Conservation (phyloP, 1,140 invertebrate genomes). For the Ruditapes philippinarum region DNA sequence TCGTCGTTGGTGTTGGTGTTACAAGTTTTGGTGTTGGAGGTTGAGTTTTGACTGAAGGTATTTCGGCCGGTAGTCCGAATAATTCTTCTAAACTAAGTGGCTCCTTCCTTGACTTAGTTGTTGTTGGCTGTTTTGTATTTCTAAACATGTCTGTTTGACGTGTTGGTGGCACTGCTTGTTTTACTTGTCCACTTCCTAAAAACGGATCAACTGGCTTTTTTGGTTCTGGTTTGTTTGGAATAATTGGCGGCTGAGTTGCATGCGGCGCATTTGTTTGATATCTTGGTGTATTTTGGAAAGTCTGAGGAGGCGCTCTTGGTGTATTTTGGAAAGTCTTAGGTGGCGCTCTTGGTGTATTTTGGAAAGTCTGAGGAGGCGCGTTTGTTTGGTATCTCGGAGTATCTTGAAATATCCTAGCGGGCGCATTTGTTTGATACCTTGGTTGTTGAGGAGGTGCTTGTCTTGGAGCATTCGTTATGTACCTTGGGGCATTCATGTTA, state of each 20-base stretch:
- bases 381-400: too few species aligned
- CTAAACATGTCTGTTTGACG: constrained; percentile 1
- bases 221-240: neutral
- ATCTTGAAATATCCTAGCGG: too few species aligned
- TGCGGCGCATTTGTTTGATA: neutral
- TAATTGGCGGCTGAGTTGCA: neutral
- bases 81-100: too few species aligned
- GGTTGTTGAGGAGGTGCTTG: too few species aligned
- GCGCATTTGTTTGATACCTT: too few species aligned
- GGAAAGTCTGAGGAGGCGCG: too few species aligned
- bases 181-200: neutral
- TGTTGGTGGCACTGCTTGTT: neutral
- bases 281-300: neutral
- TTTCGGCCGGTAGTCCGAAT: too few species aligned
- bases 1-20: neutral
- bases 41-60: too few species aligned
- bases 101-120: too few species aligned
- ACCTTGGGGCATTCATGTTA: neutral
- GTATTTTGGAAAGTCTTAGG: neutral
- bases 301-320: neutral
- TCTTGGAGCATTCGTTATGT: neutral
- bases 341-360: neutral
- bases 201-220: neutral
- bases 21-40: neutral
- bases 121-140: neutral